Conservation (phyloP, 2,888 invertebrate species). For the Polymixis lichenea region DNA sequence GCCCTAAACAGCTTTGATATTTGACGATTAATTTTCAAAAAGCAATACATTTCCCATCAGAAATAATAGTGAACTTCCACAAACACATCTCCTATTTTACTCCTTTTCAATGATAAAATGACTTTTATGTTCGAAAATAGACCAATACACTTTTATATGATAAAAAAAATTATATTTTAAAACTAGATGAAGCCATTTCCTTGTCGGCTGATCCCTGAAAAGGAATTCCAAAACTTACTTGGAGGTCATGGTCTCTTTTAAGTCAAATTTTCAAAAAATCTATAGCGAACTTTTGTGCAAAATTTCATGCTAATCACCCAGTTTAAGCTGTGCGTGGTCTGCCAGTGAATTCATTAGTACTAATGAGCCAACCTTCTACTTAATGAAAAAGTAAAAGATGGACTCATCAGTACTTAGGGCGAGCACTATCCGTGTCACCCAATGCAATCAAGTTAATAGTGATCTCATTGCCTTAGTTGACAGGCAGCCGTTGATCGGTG, state of each 20-base stretch:
- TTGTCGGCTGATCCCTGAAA: background rate
- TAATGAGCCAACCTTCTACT: no score
- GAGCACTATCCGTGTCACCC: slow-evolving; percentile 37
- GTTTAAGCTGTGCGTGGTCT: no score
- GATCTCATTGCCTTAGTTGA: slow-evolving; percentile 61
- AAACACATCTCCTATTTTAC: background rate
- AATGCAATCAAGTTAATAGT: slow-evolving; percentile 51
- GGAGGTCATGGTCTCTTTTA: no score
- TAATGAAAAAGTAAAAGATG: no score
- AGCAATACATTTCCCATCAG: background rate
- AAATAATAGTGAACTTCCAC: background rate
- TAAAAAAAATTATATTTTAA: no score
- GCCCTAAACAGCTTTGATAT: no score
- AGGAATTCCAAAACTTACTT: background rate
- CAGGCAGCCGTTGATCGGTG: slow-evolving; percentile 42
- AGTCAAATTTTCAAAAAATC: no score
- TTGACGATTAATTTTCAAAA: background rate
- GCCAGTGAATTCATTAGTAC: no score
- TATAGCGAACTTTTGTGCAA: no score
- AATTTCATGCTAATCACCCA: no score
- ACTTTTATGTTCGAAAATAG: background rate
- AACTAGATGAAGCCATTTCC: background rate
- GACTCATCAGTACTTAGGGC: no score
- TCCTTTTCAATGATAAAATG: background rate
- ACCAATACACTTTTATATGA: background rate